Conservation (phyloP, 2,888 invertebrate species). For the Lumbricus terrestris region DNA sequence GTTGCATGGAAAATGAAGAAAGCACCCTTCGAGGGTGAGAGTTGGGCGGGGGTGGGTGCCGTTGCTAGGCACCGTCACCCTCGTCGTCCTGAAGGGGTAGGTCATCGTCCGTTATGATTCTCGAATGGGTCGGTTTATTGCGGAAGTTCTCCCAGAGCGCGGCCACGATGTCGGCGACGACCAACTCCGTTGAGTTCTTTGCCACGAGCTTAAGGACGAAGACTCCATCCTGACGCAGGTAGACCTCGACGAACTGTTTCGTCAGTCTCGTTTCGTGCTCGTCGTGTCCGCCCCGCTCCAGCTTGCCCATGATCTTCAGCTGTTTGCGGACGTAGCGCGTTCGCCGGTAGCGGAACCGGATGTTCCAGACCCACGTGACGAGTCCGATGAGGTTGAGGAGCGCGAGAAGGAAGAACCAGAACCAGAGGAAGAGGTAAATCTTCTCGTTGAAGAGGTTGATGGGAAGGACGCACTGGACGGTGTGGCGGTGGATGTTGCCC, state of each 20-base stretch:
- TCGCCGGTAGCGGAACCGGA: conserved; percentile 55
- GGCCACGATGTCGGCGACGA: conserved; percentile 42
- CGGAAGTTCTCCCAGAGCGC: conserved; percentile 44
- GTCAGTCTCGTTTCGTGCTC: conserved; percentile 40
- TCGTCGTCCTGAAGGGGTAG: neutral
- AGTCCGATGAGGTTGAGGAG: conserved; percentile 58
- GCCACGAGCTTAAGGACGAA: conserved; percentile 43
- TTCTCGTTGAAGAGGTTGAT: conserved; percentile 50
- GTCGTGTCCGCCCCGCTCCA: conserved; percentile 39
- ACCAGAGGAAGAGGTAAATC: conserved; percentile 62
- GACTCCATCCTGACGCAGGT: conserved; percentile 42
- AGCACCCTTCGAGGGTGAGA: neutral
- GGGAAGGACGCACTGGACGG: conserved; percentile 59
- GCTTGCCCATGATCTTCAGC: conserved; percentile 58
- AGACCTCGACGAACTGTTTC: conserved; percentile 41
- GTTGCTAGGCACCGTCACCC: neutral
- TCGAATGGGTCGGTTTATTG: conserved; percentile 38
- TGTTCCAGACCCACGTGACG: conserved; percentile 59
- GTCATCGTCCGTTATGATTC: conserved; percentile 5
- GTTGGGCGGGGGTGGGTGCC: neutral
- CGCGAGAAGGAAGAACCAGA: conserved; percentile 62
- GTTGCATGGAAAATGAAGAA: neutral
- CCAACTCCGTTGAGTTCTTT: conserved; percentile 43
- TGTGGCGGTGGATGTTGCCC: conserved; percentile 58
- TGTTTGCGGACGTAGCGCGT: conserved; percentile 60